Base-by-base conservation (phyloP, 1,140 invertebrate genomes). In the roundworm (Caenorhabditis elegans) region DNA sequence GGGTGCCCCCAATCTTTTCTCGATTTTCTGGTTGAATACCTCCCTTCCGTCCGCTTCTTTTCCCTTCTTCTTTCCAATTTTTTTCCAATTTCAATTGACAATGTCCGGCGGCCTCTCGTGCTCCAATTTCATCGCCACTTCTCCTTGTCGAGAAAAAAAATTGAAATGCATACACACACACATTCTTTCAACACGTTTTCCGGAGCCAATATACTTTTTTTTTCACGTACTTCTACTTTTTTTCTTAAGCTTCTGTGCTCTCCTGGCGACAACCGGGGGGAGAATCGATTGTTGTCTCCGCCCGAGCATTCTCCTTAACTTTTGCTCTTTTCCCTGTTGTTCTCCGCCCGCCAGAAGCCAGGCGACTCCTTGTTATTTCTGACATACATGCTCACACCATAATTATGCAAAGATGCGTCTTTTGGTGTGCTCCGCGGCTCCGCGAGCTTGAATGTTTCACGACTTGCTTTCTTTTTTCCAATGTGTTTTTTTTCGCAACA, bases 341-440 rank as follows among this genome's bases (percentile, higher is more conserved):
- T 19, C 43, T 48, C 8, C 11, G 28, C 22, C 10, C n/a, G 28
- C 8, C 28, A 39, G 55, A 34, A 34, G 26, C 34, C n/a, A 17
- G 6, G 4, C 26, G n/a, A 13, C n/a, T 39, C 34, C 31, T 39
- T 70, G 34, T 70, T 70, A 36, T 70, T 70, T 60, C 19, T 60
- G 53, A 34, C 31, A 60, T 34, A 34, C 53, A 34, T 15, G 6
- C 26, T 60, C 60, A 39, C 60, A 39, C 60, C 34, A 70, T 53
- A 79, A 43, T 79, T 79, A 43, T 53, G 49, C 78, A 79, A 79
- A 79, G 49, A 46, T 43, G 55, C 49, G 26, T 34, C n/a, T n/a
- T n/a, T n/a, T n/a, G n/a, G n/a, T n/a, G n/a, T n/a, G n/a, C n/a
- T n/a, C n/a, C n/a, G n/a, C n/a, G n/a, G n/a, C 3, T 31, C 47